Evolutionary conservation across 2,888 invertebrate genomes (phyloP).

Genomic region (Orthosia cruda): DNA sequence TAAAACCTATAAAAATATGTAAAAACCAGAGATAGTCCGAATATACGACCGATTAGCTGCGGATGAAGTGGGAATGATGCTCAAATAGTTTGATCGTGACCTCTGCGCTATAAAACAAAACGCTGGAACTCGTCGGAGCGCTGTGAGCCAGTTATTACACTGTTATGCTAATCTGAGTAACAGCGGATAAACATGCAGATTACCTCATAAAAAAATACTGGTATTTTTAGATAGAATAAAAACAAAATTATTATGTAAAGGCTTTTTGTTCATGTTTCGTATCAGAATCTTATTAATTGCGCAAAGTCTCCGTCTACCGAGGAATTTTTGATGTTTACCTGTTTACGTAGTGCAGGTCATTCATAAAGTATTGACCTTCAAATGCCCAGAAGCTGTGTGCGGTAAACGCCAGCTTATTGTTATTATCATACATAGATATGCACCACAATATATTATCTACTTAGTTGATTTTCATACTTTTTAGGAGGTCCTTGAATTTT

Average conservation of each 20-base stretch:
- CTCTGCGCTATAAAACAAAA: slow-evolving; percentile 1
- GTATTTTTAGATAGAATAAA: slow-evolving; percentile 31
- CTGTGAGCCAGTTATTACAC: slow-evolving; percentile 16
- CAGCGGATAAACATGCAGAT: slow-evolving; percentile 14
- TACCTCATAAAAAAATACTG: neutral
- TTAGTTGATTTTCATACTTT: neutral
- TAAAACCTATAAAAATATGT: neutral
- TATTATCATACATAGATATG: neutral
- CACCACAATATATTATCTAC: too few relatives aligned
- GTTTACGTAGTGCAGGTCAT: neutral
- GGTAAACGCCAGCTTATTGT: neutral
- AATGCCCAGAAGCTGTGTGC: neutral
- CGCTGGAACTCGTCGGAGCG: neutral
- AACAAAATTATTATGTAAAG: slow-evolving; percentile 22
- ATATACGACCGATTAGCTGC: neutral
- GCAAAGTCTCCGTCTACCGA: neutral
- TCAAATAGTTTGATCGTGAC: slow-evolving; percentile 10
- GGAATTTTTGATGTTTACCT: neutral
- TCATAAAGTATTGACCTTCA: neutral
- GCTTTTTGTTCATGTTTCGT: slow-evolving; percentile 8
- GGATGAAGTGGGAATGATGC: neutral
- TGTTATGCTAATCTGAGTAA: slow-evolving; percentile 17
- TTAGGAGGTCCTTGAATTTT: too few relatives aligned
- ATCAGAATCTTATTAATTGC: slow-evolving; percentile 18
- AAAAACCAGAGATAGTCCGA: neutral